These are phyloP conservation scores for Onchidella celtica DNA, from an alignment of 2,888 invertebrate genomes.

Conservation along the genomic window DNA sequence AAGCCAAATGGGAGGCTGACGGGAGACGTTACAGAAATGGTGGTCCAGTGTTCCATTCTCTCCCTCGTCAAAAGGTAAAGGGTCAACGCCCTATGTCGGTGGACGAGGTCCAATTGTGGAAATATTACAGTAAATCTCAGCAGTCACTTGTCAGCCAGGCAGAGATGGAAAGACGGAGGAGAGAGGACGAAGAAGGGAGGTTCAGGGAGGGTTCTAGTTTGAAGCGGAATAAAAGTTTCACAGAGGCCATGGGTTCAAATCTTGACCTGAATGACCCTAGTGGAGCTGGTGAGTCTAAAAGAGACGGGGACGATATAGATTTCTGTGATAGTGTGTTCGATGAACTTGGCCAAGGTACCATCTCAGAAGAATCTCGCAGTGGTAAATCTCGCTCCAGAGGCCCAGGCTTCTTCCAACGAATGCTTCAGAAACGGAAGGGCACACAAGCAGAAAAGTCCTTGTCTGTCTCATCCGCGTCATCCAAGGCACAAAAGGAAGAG, in stretches of 20 bases:
- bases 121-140: conserved; percentile 46
- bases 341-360: not conserved
- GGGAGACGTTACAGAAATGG: not conserved
- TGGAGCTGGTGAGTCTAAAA: not conserved
- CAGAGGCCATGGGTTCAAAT: conserved; percentile 37
- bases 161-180: conserved; percentile 26
- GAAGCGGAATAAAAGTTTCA: conserved; percentile 50
- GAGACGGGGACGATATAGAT: not conserved
- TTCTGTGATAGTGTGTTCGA: conserved; percentile 31
- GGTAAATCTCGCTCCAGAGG: conserved; percentile 54
- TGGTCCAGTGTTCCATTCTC: conserved; percentile 26
- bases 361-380: not conserved
- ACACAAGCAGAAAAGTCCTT: conserved; percentile 52
- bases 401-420: conserved; percentile 66
- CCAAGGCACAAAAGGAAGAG: conserved; percentile 13
- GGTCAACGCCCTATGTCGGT: conserved; percentile 55
- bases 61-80: conserved; percentile 11
- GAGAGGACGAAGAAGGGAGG: not conserved
- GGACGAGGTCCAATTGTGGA: conserved; percentile 56
- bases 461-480: conserved; percentile 12
- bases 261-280: not conserved
- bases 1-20: not conserved
- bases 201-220: conserved; percentile 14
- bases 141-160: conserved; percentile 48
- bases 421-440: conserved; percentile 65